Evolutionary conservation across 1,140 invertebrate species (phyloP).

Genomic region (Drosophila ficusphila): DNA sequence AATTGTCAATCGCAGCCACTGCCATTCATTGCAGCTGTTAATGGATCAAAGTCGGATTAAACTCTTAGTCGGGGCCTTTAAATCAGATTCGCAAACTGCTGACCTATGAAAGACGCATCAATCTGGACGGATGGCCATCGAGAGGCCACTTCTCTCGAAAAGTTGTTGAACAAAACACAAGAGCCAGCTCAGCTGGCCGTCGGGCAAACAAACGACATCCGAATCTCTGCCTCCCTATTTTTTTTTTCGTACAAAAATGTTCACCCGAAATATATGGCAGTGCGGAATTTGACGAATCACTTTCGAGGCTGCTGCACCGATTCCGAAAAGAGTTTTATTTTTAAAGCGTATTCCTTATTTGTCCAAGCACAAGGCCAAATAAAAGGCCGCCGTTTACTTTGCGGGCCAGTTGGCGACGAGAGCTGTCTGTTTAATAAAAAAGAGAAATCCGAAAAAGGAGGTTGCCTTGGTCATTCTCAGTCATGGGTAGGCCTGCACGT

Average conservation of each 20-base stretch:
- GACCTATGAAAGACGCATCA: constrained; percentile 6
- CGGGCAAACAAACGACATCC: constrained; percentile 35
- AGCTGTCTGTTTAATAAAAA: constrained; percentile 38
- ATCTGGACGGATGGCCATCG: constrained; percentile 15
- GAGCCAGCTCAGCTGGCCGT: constrained; percentile 22
- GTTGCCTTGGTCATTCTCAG: constrained; percentile 20
- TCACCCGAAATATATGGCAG: constrained; percentile 31
- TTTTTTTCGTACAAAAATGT: constrained; percentile 20
- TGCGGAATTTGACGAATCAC: constrained; percentile 47
- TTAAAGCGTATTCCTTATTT: constrained; percentile 27
- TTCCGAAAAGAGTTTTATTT: constrained; percentile 7
- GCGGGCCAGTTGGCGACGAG: constrained; percentile 10
- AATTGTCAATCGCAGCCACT: constrained; percentile 26
- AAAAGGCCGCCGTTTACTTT: constrained; percentile 23
- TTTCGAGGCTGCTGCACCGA: constrained; percentile 21
- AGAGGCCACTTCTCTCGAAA: constrained; percentile 29
- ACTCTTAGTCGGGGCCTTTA: constrained; percentile 1
- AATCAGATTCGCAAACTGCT: constrained; percentile 12
- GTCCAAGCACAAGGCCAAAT: constrained; percentile 2
- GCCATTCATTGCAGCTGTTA: constrained; percentile 2
- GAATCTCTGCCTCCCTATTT: not conserved
- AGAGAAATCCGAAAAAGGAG: not conserved
- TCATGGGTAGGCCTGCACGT: constrained; percentile 26
- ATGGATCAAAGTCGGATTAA: constrained; percentile 22
- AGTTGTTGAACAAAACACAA: constrained; percentile 25